Base-by-base conservation (phyloP, 1,140 invertebrate genomes). In the Zaprionus capensis region DNA sequence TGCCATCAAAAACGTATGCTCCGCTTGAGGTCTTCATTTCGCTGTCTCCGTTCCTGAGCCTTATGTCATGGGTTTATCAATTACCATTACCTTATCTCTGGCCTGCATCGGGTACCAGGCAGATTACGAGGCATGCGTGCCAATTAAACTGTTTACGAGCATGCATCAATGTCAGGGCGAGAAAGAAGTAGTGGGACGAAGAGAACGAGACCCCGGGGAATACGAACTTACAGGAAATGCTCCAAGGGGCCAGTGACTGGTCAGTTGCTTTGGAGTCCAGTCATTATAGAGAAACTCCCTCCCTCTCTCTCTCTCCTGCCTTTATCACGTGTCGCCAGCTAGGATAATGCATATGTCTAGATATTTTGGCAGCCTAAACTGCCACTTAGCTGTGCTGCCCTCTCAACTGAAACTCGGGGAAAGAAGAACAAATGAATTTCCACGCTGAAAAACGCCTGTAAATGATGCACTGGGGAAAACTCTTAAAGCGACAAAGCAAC, bases 81-180 rank as follows among this genome's bases (percentile, higher is more conserved):
- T 71, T 76, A 76, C 68, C 69, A 71, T 76, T 76, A 76, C 55
- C 73, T 71, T 76, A 76, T 76, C 73, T 57, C 36, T 34, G 7
- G 31, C 51, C 20, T 24, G 46, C 46, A 51, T 51, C 46, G 11
- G 11, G 20, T 20, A 24, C 5, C 9, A n/a, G 20, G 20, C 15
- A 15, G 46, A 24, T 17, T 57, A 70, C 46, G 66, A 46, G 26
- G 46, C 56, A 63, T 64, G 59, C 72, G 68, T 71, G 68, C 55
- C 73, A 71, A 71, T 76, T 76, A 76, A 71, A 71, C 64, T 71
- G 73, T 65, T 76, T 76, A 76, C 68, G 61, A 71, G 73, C 53
- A 76, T 76, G 73, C 69, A 71, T 71, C 73, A 71, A 44, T 76
- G 68, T 76, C 61, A 26, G 15, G 17, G 41, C 4, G 31, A 12